These are phyloP conservation scores for Varecia variegata DNA, from an alignment of 2,797 vertebrate species.

Conservation along the genomic window DNA sequence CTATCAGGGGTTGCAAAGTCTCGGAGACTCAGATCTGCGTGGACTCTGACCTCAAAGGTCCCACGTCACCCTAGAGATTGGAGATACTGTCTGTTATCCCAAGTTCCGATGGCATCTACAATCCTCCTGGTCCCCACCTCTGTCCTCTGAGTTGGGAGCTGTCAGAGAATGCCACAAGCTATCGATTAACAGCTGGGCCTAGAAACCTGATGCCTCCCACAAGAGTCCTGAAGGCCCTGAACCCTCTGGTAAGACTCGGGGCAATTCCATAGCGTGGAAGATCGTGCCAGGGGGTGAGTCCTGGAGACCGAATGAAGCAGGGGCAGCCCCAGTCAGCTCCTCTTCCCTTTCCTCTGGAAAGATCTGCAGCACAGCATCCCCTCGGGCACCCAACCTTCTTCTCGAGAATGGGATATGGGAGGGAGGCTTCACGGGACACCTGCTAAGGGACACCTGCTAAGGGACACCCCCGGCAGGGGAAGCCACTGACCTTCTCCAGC, in stretches of 20 bases:
- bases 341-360: neutral
- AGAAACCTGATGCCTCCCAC: neutral
- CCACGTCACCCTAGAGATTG: too few relatives aligned
- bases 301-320: neutral
- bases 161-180: neutral
- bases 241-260: neutral
- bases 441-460: neutral
- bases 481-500: conserved; percentile 94
- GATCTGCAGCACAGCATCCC: neutral
- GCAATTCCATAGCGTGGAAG: neutral
- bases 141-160: neutral
- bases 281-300: neutral
- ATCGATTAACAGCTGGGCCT: neutral
- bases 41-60: neutral
- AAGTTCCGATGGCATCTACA: rapidly evolving
- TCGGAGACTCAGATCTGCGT: rapidly evolving
- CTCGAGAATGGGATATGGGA: neutral
- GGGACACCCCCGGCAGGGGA: neutral
- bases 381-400: neutral
- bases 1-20: rapidly evolving
- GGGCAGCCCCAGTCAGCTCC: neutral
- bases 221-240: neutral
- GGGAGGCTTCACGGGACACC: neutral
- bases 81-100: neutral
- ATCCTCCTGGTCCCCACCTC: neutral